phyloP scores from a whole-genome alignment of 1,140 invertebrate genomes.

The Hylaeus volcanicus region DNA sequence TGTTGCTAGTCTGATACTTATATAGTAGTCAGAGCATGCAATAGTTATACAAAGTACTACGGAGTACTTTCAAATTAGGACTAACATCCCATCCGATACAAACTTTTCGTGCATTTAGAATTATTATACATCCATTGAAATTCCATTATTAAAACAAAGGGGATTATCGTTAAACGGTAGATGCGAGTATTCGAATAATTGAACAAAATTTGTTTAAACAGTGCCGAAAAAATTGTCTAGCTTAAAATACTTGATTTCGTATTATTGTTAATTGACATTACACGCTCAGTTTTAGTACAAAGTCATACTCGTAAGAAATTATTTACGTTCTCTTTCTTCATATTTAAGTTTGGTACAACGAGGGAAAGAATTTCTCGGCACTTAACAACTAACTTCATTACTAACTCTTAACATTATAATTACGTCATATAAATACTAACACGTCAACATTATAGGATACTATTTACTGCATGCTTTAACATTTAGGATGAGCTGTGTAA shows the following conservation, averaged over 20 bases:
- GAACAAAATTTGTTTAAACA: not conserved
- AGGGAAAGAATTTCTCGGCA: not conserved
- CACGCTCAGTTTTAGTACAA: slow-evolving; percentile 20
- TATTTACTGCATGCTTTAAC: slow-evolving; percentile 65
- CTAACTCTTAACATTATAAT: slow-evolving; percentile 34
- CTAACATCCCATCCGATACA: not conserved
- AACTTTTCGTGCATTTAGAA: not conserved
- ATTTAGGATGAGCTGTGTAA: slow-evolving; percentile 56
- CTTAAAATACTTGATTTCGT: not conserved
- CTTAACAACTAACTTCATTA: slow-evolving; percentile 5
- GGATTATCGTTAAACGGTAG: not conserved
- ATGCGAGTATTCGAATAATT: not conserved
- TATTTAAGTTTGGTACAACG: not conserved
- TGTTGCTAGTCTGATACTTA: slow-evolving; percentile 28
- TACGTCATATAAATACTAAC: slow-evolving; percentile 41
- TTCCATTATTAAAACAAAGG: not conserved
- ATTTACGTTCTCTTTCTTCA: slow-evolving; percentile 8
- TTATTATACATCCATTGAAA: not conserved
- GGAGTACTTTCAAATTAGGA: slow-evolving; percentile 4
- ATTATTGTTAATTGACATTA: not conserved
- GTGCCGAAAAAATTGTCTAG: slow-evolving; percentile 11
- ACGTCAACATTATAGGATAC: slow-evolving; percentile 37
- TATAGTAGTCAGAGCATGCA: slow-evolving; percentile 31
- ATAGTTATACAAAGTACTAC: slow-evolving; percentile 10
- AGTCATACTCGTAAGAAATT: slow-evolving; percentile 33